A percentile compares a stretch with the other conserved stretches of the same genome.
Conservation (phyloP, 2,113 vertebrate species). For the Cephalopholis sonnerati region DNA sequence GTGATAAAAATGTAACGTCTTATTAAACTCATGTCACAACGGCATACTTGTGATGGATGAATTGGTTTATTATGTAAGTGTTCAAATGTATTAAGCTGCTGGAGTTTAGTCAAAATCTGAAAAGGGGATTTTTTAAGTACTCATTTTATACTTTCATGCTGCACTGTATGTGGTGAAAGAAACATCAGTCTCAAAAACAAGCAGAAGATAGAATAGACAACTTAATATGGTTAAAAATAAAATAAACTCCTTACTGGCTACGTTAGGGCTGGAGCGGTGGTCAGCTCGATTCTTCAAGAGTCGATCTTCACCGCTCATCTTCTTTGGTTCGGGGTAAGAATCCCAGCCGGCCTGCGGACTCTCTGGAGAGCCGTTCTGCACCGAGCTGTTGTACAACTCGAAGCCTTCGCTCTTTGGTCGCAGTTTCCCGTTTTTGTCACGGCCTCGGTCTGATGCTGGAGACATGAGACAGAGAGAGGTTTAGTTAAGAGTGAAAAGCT, state of each 20-base stretch:
- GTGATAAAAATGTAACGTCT: not conserved
- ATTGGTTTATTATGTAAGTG: too few relatives aligned
- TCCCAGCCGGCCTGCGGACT: conserved; percentile 94
- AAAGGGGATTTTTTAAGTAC: not conserved
- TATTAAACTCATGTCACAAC: not conserved
- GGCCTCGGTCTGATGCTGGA: conserved; percentile 89
- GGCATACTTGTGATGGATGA: not conserved
- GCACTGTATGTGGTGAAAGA: too few relatives aligned
- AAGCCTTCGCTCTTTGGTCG: conserved; percentile 99
- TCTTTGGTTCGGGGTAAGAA: conserved; percentile 94
- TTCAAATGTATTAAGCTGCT: not conserved
- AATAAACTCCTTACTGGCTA: conserved; percentile 89
- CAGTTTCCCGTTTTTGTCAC: conserved; percentile 93
- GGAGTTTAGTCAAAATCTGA: not conserved
- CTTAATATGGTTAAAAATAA: not conserved
- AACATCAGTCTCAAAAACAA: not conserved
- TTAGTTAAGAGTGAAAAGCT: too few relatives aligned
- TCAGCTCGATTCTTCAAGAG: conserved; percentile 94
- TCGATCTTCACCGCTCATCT: conserved; percentile 91
- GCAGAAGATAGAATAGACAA: not conserved
- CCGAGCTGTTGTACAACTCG: conserved; percentile 93
- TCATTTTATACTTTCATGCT: not conserved
- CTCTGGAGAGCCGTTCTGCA: conserved; percentile 95
- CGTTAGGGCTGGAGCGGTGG: conserved; percentile 98
- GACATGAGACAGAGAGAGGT: not conserved